phyloP scores from a whole-genome alignment of 2,797 vertebrate species.

The Pitangus sulphuratus region DNA sequence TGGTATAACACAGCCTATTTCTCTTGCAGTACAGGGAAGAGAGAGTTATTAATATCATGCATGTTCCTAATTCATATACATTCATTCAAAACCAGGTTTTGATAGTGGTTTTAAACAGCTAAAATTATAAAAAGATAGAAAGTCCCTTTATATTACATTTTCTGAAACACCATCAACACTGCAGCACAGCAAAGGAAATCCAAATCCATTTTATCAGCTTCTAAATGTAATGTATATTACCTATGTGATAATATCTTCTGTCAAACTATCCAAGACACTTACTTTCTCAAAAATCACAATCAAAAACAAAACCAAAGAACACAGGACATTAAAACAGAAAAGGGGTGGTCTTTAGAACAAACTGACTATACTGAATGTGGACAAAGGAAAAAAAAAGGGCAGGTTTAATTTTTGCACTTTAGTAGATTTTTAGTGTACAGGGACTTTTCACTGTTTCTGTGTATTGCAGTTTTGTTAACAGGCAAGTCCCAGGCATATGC shows the following conservation, averaged over 20 bases:
- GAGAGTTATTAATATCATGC: neutral
- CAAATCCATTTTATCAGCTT: neutral
- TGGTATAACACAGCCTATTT: neutral
- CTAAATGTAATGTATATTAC: neutral
- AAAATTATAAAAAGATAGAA: neutral
- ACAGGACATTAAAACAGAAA: neutral
- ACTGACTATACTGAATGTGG: neutral
- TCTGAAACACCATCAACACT: neutral
- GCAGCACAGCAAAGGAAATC: neutral
- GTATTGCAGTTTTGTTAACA: conserved; percentile 55
- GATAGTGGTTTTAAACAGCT: neutral
- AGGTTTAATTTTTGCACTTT: conserved; percentile 20
- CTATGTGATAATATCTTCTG: neutral
- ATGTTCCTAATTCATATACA: neutral
- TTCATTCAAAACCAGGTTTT: neutral
- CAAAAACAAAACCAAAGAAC: neutral
- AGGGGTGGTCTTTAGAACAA: neutral
- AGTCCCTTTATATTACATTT: conserved; percentile 1
- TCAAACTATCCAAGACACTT: neutral
- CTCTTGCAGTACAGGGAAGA: neutral
- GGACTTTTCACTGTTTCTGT: conserved; percentile 19
- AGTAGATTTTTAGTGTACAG: conserved; percentile 8
- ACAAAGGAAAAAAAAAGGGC: neutral
- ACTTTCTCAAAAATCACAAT: neutral
- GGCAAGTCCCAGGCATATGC: conserved; percentile 8